Base-by-base conservation (phyloP, 2,113 vertebrate species). In the Oryzias javanicus region DNA sequence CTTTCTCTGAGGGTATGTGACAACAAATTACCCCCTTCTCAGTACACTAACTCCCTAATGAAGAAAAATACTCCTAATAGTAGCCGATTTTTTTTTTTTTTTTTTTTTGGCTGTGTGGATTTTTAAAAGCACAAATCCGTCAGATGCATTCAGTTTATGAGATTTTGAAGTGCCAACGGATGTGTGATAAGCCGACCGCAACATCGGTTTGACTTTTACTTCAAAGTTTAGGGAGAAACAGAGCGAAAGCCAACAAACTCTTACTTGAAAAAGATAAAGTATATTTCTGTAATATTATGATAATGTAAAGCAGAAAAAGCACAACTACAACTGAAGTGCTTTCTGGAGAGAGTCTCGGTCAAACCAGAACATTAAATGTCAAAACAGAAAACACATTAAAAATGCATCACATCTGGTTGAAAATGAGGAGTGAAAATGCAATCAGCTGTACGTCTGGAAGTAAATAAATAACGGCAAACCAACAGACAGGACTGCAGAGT, bases 381-480 rank as follows among this genome's bases (percentile, higher is more conserved):
- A 80, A 65, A 71, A 52, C 58, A 62, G 66, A 72, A 83, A 83
- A 83, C 55, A 42, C 73, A 81, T 83, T 78, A 83, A 83, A 82
- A 84, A 85, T 79, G 63, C 69, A 78, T 80, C 76, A 72, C 8
- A 54, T 60, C 47, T 64, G 65, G 64, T 72, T 60, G 25, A 29
- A 59, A 77, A 72, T 74, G 63, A 73, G 65, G 44, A 80, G 62
- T 74, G 60, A 81, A 84, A 81, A 85, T 55, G 64, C 60, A 76
- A 81, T 85, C 80, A 74, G 55, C 45, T 29, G 18, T 60, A 75
- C 65, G 63, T 74, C 53, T 52, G 62, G 52, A 59, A 69, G 66
- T 64, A 79, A 82, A 83, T 76, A 79, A 79, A 84, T 75, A 77
- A 87, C 71, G 74, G 71, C 72, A 80, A 85, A 82, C 55, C 74